Percentiles rank a stretch among this genome's conserved stretches.
phyloP scores from a whole-genome alignment of 2,888 invertebrate species.

The Heliothis peltigera region DNA sequence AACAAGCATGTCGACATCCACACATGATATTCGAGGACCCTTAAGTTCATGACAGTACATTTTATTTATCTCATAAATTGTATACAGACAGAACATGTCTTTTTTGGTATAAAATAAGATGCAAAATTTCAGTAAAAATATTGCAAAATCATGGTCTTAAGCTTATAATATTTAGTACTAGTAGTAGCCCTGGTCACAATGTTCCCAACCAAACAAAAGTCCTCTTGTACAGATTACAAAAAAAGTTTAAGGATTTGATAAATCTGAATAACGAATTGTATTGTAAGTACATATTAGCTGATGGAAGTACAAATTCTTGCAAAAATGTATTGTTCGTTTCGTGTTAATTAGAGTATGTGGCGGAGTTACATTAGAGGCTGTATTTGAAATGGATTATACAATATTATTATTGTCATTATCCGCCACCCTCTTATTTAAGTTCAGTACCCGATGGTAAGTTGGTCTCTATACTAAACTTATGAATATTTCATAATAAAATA shows the following conservation, averaged over 20 bases:
- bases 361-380: conserved; percentile 26
- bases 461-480: conserved; percentile 53
- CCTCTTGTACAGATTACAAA: too few relatives aligned
- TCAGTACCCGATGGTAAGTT: conserved; percentile 57
- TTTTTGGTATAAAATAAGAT: neutral
- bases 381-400: conserved; percentile 39
- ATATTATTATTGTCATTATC: conserved; percentile 63
- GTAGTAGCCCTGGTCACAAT: neutral
- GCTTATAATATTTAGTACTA: neutral
- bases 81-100: neutral
- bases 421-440: conserved; percentile 44
- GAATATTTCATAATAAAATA: conserved; percentile 67
- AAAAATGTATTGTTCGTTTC: conserved; percentile 11
- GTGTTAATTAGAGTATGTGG: conserved; percentile 8
- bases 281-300: conserved; percentile 31
- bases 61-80: neutral
- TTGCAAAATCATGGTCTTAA: neutral
- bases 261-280: conserved; percentile 35
- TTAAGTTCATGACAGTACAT: neutral
- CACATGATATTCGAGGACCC: neutral
- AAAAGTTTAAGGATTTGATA: conserved; percentile 8
- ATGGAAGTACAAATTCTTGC: conserved; percentile 4
- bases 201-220: neutral
- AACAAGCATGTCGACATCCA: neutral
- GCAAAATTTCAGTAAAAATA: neutral